Evolutionary conservation across 2,888 invertebrate genomes (phyloP), one percentile per base, ranked within the genome.

Genomic region (Cantharis rustica): DNA sequence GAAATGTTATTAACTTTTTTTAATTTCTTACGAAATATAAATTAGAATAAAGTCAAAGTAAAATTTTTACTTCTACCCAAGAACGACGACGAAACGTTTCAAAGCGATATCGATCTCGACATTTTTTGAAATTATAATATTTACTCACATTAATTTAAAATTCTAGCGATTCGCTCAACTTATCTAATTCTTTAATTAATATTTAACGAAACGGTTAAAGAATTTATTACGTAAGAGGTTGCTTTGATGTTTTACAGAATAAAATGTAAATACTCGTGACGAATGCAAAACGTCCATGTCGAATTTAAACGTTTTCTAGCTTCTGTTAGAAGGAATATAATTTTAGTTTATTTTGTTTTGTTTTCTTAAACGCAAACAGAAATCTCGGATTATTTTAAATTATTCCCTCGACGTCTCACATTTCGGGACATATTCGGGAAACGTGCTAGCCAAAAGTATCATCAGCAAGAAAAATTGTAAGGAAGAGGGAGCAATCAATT

Each of bases 1-100:
- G 77, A 71, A 68, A 68, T 74, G 71, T 73, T 72, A 74, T 77
- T 74, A 75, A 77, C 74, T 77, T 77, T 76, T 47, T 76, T 77
- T 74, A 77, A 74, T 77, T 77, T 77, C 69, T 75, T 15, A 26
- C 69, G 72, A 74, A 73, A 73, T 76, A 76, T 76, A 73, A 71
- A 76, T 76, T 73, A 76, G 76, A 73, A 73, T 73, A 71, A 74
- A 74, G 71, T 77, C 71, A 73, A 74, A 73, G 71, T 72, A 74
- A 73, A n/a, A 47, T 7, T 47, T 47, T 47, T 47, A 9, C 47
- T 47, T 47, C 47, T n/a, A 47, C 47, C n/a, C 47, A 47, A n/a
- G n/a, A n/a, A 47, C 47, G 47, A 47, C 47, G 27, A 16, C 47
- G 31, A 17, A 26, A 47, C 27, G 9, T n/a, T 62, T 62, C 68